These are phyloP conservation scores for Ectropis grisescens DNA, from an alignment of 1,140 invertebrate genomes.

Conservation along the genomic window DNA sequence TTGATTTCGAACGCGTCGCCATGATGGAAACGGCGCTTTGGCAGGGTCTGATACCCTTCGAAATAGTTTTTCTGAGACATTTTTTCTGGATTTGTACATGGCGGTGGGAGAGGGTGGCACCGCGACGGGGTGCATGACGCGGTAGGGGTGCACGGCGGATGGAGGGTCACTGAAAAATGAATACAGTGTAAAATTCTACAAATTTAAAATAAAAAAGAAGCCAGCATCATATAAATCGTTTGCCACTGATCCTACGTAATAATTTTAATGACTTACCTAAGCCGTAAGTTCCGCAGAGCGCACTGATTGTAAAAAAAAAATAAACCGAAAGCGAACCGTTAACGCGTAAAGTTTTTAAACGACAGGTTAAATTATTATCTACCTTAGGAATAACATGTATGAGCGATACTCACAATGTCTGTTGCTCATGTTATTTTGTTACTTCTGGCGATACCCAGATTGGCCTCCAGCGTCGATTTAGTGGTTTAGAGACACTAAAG, in stretches of 20 bases:
- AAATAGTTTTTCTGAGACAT: conserved; percentile 40
- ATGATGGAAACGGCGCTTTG: conserved; percentile 49
- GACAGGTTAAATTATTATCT: no score
- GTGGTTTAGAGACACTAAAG: conserved; percentile 47
- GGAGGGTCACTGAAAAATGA: conserved; percentile 28
- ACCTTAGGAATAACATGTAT: conserved; percentile 1
- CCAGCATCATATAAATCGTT: conserved; percentile 19
- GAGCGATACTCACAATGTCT: conserved; percentile 41
- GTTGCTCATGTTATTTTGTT: conserved; percentile 38
- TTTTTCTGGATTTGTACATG: conserved; percentile 45
- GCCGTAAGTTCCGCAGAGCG: no score
- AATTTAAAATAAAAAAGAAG: conserved; percentile 17
- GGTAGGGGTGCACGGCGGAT: conserved; percentile 44
- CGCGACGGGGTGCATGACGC: conserved; percentile 41
- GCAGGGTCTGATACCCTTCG: conserved; percentile 42
- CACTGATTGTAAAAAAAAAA: no score
- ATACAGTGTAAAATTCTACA: conserved; percentile 25
- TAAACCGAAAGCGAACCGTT: no score
- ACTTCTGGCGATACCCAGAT: conserved; percentile 24
- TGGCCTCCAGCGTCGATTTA: conserved; percentile 30
- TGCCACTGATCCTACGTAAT: conserved; percentile 15
- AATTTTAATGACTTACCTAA: conserved; percentile 23
- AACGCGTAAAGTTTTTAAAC: no score
- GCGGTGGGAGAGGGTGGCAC: conserved; percentile 45
- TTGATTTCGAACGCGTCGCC: conserved; percentile 33